Evolutionary conservation across 2,888 invertebrate genomes (phyloP), one percentile per base, ranked within the genome.

Genomic region (Autographa gamma): DNA sequence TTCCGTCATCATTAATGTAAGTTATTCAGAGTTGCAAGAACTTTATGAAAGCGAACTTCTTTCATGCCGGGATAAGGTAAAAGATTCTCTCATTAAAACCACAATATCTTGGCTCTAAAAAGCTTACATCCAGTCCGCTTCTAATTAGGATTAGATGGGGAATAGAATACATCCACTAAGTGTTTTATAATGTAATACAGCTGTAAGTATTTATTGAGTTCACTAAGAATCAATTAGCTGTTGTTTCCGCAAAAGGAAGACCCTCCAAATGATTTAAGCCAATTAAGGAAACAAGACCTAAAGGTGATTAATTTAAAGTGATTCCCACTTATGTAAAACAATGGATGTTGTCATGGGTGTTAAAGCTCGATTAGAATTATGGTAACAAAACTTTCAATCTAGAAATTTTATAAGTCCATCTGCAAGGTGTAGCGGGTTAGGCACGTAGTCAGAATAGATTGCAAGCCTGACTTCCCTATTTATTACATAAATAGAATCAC

Each of bases 101-200:
- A 70, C 61, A 67, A 66, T 60, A 71, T 67, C 81, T 76, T 66
- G 64, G 65, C 69, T 74, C 58, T 9, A 58, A 67, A 64, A 68
- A 68, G 68, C 75, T 25, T 63, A 54, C 19, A 68, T 68, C 67
- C 71, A 74, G 66, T 63, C 38, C 43, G 60, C 66, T 65, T 74
- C 68, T 81, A 79, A 81, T 80, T 80, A 78, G 70, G 67, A 71
- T 74, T 60, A 69, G 60, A 34, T 61, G 59, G 19, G 25, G 58
- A 60, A 66, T 63, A 66, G 52, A 65, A 74, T 63, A 63, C 41
- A 65, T 68, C 19, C 14, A 65, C 54, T 14, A 58, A 60, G 16
- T 43, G 67, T 54, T 79, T 71, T 61, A 68, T 71, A 63, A 59
- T 60, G 34, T 43, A 43, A 69, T 56, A 19, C 8, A 9, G 18